Percentiles rank a stretch among this genome's conserved stretches.
These are phyloP conservation scores for Carcharodon carcharias DNA, from an alignment of 2,797 vertebrate species.

Conservation along the genomic window DNA sequence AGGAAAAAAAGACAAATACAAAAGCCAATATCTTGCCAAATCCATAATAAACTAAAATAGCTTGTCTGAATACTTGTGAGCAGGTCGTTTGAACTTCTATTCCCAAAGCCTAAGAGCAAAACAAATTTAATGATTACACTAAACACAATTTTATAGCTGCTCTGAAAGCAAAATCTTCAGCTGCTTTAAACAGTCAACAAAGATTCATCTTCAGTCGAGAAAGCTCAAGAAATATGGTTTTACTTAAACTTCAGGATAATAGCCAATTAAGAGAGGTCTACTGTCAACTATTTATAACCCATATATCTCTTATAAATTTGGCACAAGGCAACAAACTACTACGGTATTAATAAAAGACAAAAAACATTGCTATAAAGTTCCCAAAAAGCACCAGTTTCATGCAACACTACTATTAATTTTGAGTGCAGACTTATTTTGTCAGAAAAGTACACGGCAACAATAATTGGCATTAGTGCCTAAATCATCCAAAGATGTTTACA, in stretches of 20 bases:
- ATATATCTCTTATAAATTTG: background rate
- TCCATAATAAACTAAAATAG: background rate
- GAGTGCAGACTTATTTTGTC: background rate
- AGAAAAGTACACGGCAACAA: background rate
- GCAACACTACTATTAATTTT: background rate
- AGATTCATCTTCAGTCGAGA: background rate
- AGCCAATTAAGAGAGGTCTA: background rate
- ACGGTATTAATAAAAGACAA: background rate
- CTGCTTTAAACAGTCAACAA: slow-evolving; percentile 3
- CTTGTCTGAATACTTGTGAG: background rate
- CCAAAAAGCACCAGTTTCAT: background rate
- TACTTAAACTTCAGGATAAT: slow-evolving; percentile 10
- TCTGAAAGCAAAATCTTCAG: background rate
- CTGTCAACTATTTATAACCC: slow-evolving; percentile 1
- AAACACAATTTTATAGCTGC: slow-evolving; percentile 20
- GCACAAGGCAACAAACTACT: background rate
- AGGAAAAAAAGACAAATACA: background rate
- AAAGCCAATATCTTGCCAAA: background rate
- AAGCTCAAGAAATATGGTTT: slow-evolving; percentile 19
- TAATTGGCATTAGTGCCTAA: background rate
- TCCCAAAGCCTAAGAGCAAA: slow-evolving; percentile 11
- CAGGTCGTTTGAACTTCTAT: background rate
- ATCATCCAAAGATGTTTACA: background rate
- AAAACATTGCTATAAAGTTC: background rate
- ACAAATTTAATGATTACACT: slow-evolving; percentile 1